Evolutionary conservation across 2,888 invertebrate species (phyloP).

Genomic region (Patella ulyssiponensis): DNA sequence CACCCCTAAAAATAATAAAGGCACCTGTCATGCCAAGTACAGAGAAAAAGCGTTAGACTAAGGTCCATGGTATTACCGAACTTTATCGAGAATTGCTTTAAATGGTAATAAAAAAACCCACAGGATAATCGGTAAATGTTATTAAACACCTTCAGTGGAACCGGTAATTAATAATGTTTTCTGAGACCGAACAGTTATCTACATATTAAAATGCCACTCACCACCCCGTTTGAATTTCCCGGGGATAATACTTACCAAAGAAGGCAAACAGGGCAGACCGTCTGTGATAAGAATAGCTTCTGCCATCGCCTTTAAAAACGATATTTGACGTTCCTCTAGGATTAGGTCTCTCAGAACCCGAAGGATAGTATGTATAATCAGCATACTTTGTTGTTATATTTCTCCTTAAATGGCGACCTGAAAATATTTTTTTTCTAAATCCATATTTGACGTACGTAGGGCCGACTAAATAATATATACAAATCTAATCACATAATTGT

Average conservation of each 20-base stretch:
- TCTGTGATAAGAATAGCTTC: conserved; percentile 74
- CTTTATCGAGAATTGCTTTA: no score
- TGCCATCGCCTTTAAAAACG: conserved; percentile 72
- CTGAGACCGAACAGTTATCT: not conserved
- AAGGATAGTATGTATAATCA: conserved; percentile 76
- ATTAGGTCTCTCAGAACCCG: conserved; percentile 75
- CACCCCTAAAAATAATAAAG: no score
- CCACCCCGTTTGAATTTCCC: not conserved
- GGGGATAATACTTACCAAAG: conserved; percentile 74
- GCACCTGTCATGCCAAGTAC: no score
- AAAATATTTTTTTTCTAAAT: conserved; percentile 3
- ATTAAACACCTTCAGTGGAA: no score
- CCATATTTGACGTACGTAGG: no score
- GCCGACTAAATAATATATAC: no score
- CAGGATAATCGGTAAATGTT: no score
- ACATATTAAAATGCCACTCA: not conserved
- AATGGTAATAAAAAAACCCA: no score
- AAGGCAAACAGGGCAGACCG: conserved; percentile 77
- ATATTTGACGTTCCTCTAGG: conserved; percentile 75
- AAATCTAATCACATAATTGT: no score
- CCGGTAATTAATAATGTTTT: not conserved
- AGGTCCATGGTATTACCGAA: no score
- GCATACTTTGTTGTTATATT: conserved; percentile 76
- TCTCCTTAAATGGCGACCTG: conserved; percentile 75
- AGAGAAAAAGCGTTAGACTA: no score